Percentiles rank a stretch among this genome's conserved stretches.
Evolutionary conservation across 2,888 invertebrate genomes (phyloP).

Genomic region (Ceratothoa steindachneri): DNA sequence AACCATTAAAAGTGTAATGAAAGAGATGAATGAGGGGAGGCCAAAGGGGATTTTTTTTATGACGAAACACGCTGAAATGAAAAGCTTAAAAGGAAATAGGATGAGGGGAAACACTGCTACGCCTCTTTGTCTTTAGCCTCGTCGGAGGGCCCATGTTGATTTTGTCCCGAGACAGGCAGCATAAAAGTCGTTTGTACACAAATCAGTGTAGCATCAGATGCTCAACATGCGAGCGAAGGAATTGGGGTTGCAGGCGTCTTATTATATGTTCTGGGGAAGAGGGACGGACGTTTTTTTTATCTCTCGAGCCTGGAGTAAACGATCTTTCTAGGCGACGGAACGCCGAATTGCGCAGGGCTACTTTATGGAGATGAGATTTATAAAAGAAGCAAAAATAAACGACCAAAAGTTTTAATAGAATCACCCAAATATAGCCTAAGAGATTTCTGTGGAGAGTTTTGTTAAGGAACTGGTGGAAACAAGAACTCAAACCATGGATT

Average conservation of each 20-base stretch:
- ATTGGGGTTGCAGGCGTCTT: neutral
- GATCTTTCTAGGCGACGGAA: neutral
- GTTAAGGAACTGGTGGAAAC: too few relatives aligned
- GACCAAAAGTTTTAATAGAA: neutral
- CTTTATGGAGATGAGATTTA: neutral
- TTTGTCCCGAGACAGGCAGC: neutral
- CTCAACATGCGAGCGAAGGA: neutral
- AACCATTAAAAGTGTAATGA: neutral
- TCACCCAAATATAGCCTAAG: neutral
- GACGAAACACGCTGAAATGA: neutral
- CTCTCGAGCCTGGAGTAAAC: neutral
- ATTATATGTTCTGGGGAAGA: neutral
- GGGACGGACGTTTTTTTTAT: neutral
- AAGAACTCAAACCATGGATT: too few relatives aligned
- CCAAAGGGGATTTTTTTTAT: neutral
- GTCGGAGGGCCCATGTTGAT: neutral
- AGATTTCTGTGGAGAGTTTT: too few relatives aligned
- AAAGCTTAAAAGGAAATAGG: neutral
- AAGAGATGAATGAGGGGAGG: neutral
- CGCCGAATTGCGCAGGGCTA: neutral
- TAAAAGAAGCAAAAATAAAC: neutral
- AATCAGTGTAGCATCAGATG: neutral
- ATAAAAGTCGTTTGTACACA: constrained; percentile 7
- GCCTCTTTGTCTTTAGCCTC: neutral
- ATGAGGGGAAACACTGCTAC: neutral